A percentile compares a stretch with the other conserved stretches of the same genome.
Conservation (phyloP, 1,140 invertebrate species). For the Drosophila arawakana region DNA sequence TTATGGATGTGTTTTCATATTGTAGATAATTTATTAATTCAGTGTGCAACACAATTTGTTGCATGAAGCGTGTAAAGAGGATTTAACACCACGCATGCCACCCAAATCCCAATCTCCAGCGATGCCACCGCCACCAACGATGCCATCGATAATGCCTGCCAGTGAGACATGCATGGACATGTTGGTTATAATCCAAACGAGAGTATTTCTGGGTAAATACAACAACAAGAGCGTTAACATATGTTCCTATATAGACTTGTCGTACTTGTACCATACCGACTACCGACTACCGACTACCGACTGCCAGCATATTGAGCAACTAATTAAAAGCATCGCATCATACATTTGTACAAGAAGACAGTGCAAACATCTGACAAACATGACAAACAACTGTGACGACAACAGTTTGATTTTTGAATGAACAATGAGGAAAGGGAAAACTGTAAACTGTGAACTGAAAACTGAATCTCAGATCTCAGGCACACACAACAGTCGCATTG, state of each 20-base stretch:
- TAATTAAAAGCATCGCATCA: slow-evolving; percentile 57
- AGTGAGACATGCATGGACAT: slow-evolving; percentile 16
- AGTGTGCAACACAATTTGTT: slow-evolving; percentile 67
- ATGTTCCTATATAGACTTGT: background rate
- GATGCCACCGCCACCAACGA: background rate
- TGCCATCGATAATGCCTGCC: slow-evolving; percentile 13
- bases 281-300: background rate
- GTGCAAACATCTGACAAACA: slow-evolving; percentile 42
- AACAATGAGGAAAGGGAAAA: slow-evolving; percentile 14
- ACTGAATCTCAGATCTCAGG: background rate
- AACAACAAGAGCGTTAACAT: slow-evolving; percentile 42
- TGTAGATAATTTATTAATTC: slow-evolving; percentile 76
- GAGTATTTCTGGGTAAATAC: background rate
- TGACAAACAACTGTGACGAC: slow-evolving; percentile 44
- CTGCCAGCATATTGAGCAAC: slow-evolving; percentile 61
- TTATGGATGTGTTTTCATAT: slow-evolving; percentile 49
- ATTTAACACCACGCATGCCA: slow-evolving; percentile 49
- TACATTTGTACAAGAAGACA: slow-evolving; percentile 4
- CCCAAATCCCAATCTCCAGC: background rate
- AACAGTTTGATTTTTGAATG: slow-evolving; percentile 41
- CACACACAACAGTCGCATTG: background rate
- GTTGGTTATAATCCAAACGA: background rate
- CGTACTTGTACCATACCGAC: background rate
- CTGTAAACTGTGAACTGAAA: background rate
- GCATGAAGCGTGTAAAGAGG: slow-evolving; percentile 67